phyloP scores from a whole-genome alignment of 92 coral and sea anemone species.

The Porites divaricata region DNA sequence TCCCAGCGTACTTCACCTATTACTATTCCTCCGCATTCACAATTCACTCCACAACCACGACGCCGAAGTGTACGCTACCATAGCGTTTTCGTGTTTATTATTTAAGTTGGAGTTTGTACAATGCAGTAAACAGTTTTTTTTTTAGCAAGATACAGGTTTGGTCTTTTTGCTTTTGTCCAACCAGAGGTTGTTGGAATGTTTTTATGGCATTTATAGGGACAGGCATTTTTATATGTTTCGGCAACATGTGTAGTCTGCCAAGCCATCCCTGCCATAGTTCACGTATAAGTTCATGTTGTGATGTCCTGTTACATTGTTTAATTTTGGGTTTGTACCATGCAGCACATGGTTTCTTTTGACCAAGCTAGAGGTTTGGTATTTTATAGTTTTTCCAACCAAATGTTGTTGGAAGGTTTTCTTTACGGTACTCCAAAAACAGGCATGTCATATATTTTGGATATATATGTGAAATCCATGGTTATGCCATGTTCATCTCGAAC shows the following conservation, averaged over 20 bases:
- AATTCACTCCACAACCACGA: no score
- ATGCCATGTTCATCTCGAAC: background rate
- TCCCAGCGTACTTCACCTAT: no score
- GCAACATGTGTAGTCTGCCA: no score
- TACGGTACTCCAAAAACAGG: background rate
- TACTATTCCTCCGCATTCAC: no score
- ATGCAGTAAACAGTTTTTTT: no score
- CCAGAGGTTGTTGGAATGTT: background rate
- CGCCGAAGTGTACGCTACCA: no score
- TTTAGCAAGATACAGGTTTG: no score
- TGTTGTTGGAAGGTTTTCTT: conserved; percentile 15
- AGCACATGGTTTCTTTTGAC: background rate
- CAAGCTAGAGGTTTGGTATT: background rate
- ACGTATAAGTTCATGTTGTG: no score
- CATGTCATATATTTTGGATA: background rate
- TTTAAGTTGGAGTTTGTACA: background rate
- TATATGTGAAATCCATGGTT: background rate
- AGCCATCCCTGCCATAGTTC: no score
- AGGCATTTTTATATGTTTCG: no score
- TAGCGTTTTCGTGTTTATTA: no score
- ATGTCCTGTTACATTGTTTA: no score
- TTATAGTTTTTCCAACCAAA: background rate
- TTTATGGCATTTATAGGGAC: background rate
- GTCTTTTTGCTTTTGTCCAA: background rate
- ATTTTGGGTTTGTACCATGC: background rate